phyloP scores from a whole-genome alignment of 2,888 invertebrate species.

The Drepana falcataria region DNA sequence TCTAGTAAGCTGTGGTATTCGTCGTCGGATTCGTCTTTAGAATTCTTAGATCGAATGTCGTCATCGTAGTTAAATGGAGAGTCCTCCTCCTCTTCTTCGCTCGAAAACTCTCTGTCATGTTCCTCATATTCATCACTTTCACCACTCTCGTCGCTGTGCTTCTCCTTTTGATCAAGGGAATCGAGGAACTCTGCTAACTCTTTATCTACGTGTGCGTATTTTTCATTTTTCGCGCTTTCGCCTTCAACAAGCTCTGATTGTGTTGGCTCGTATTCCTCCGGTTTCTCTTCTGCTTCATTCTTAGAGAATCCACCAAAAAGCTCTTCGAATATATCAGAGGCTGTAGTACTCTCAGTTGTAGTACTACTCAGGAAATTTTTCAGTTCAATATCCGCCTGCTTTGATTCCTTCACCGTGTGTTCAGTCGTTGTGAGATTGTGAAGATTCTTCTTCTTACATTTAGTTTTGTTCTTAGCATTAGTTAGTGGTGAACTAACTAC shows the following conservation, averaged over 20 bases:
- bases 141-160: constrained; percentile 13
- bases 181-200: constrained; percentile 58
- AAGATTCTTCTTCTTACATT: constrained; percentile 65
- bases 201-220: constrained; percentile 45
- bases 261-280: constrained; percentile 13
- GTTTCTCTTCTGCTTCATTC: constrained; percentile 30
- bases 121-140: constrained; percentile 32
- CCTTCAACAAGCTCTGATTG: constrained; percentile 34
- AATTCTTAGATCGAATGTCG: constrained; percentile 22
- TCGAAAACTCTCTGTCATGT: constrained; percentile 23
- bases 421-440: constrained; percentile 33
- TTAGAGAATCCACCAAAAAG: constrained; percentile 50
- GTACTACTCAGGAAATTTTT: constrained; percentile 24
- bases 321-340: constrained; percentile 50
- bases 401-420: constrained; percentile 14
- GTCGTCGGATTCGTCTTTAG: constrained; percentile 26
- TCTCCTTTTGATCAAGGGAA: constrained; percentile 34
- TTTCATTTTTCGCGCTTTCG: constrained; percentile 42
- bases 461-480: constrained; percentile 53
- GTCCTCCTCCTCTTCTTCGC: constrained; percentile 28
- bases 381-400: constrained; percentile 23
- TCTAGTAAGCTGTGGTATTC: constrained; percentile 56
- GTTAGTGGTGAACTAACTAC: constrained; percentile 30
- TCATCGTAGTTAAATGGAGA: constrained; percentile 29
- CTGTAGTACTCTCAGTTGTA: constrained; percentile 29